Conservation (phyloP, 2,888 invertebrate genomes). For the Eristalis pertinax region DNA sequence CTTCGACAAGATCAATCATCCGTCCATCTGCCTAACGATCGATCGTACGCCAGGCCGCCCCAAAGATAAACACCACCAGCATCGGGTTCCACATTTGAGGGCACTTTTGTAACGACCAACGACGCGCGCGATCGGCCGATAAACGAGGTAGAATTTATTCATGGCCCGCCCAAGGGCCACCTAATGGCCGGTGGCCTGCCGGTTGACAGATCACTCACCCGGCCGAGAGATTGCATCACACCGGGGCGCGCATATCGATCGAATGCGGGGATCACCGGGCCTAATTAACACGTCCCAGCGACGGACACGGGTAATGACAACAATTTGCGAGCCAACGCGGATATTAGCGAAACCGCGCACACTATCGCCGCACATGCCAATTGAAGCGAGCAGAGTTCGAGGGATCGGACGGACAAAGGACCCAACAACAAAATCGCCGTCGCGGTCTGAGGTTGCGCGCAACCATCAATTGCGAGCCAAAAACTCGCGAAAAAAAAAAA, state of each 20-base stretch:
- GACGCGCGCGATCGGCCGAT: background rate
- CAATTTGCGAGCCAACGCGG: slow-evolving; percentile 63
- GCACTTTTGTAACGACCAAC: background rate
- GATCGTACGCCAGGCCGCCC: background rate
- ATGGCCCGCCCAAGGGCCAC: background rate
- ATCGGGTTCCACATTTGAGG: slow-evolving; percentile 1
- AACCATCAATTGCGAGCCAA: background rate
- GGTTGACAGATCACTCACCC: slow-evolving; percentile 2
- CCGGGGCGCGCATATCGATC: background rate
- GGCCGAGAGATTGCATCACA: background rate
- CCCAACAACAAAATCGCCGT: background rate
- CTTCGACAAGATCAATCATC: background rate
- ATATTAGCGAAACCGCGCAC: slow-evolving; percentile 59
- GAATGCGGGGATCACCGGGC: background rate
- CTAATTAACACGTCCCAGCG: slow-evolving; percentile 60
- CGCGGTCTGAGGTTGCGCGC: background rate
- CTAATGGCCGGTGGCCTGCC: background rate
- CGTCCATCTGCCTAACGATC: background rate
- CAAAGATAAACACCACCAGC: background rate
- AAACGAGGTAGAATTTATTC: background rate
- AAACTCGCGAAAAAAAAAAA: background rate
- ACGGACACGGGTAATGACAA: slow-evolving; percentile 49
- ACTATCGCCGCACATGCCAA: slow-evolving; percentile 50
- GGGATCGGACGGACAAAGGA: background rate
- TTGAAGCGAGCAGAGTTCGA: slow-evolving; percentile 49